phyloP scores from a whole-genome alignment of 2,113 vertebrate species.

The Myxocyprinus asiaticus region DNA sequence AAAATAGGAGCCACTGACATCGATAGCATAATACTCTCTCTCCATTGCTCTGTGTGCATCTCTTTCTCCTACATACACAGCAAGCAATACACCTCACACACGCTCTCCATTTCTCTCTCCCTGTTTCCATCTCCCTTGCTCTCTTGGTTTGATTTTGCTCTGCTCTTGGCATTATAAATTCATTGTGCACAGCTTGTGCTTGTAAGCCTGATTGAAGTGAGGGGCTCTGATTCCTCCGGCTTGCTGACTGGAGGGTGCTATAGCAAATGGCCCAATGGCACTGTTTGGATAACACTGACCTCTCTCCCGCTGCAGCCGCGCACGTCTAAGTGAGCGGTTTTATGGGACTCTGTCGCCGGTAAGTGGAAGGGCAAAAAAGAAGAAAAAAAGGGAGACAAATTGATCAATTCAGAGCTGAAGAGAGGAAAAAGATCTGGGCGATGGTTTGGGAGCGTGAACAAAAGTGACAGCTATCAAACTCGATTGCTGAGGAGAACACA shows the following conservation, averaged over 20 bases:
- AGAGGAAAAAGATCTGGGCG: slow-evolving; percentile 44
- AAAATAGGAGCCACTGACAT: slow-evolving; percentile 67
- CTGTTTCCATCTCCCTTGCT: no score
- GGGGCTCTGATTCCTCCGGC: slow-evolving; percentile 73
- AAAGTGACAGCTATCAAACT: slow-evolving; percentile 76
- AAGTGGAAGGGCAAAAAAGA: slow-evolving; percentile 57
- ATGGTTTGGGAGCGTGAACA: slow-evolving; percentile 66
- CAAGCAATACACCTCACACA: neutral
- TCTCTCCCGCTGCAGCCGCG: slow-evolving; percentile 64
- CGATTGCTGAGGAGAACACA: slow-evolving; percentile 72
- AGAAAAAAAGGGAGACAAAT: slow-evolving; percentile 51
- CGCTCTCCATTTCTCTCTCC: slow-evolving; percentile 6
- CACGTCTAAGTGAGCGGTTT: slow-evolving; percentile 63
- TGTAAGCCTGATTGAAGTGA: slow-evolving; percentile 79
- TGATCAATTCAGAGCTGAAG: slow-evolving; percentile 57
- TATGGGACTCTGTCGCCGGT: slow-evolving; percentile 56
- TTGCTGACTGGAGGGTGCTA: slow-evolving; percentile 81
- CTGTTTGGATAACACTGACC: slow-evolving; percentile 86
- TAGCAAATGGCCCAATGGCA: slow-evolving; percentile 81
- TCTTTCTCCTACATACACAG: slow-evolving; percentile 3
- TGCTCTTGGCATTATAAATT: slow-evolving; percentile 73
- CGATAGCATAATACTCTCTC: slow-evolving; percentile 10
- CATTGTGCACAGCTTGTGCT: slow-evolving; percentile 63
- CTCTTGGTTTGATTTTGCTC: slow-evolving; percentile 62
- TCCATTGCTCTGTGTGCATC: no score